Percentiles rank a stretch among this genome's conserved stretches.
phyloP scores from a whole-genome alignment of 1,140 invertebrate genomes.

The Euura lappo region DNA sequence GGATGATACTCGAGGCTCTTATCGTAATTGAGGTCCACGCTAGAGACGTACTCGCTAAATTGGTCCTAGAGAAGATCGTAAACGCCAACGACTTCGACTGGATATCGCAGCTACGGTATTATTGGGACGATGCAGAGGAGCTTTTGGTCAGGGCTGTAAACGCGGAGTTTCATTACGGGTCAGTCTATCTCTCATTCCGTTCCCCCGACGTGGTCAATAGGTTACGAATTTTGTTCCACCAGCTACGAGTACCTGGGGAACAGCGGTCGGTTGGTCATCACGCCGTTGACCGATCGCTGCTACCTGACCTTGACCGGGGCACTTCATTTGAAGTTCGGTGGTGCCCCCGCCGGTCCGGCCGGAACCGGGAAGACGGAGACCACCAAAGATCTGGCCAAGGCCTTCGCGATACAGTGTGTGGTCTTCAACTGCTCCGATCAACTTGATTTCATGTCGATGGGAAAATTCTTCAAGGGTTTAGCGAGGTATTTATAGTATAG shows the following conservation, averaged over 20 bases:
- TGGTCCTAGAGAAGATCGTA: constrained; percentile 68
- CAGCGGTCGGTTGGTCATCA: constrained; percentile 77
- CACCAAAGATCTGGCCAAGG: constrained; percentile 77
- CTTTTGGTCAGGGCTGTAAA: constrained; percentile 68
- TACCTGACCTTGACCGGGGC: constrained; percentile 75
- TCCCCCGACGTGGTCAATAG: constrained; percentile 34
- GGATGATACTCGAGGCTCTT: constrained; percentile 67
- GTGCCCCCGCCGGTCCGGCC: constrained; percentile 76
- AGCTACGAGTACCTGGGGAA: constrained; percentile 73
- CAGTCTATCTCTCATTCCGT: constrained; percentile 29
- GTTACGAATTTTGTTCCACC: not conserved
- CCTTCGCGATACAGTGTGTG: constrained; percentile 76
- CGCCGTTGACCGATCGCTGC: constrained; percentile 79
- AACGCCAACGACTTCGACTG: constrained; percentile 79
- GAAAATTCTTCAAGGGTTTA: constrained; percentile 69
- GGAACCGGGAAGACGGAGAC: constrained; percentile 81
- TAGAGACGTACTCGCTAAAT: constrained; percentile 67
- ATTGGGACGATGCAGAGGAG: constrained; percentile 67
- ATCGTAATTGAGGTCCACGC: constrained; percentile 77
- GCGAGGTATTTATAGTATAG: constrained; percentile 47
- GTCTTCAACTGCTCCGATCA: constrained; percentile 82
- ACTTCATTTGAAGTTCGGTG: constrained; percentile 73
- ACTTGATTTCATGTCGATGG: constrained; percentile 74
- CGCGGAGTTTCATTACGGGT: constrained; percentile 67
- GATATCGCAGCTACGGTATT: constrained; percentile 79